A percentile compares a stretch with the other conserved stretches of the same genome.
phyloP scores from a whole-genome alignment of 2,113 vertebrate species.

The Grantiella picta region DNA sequence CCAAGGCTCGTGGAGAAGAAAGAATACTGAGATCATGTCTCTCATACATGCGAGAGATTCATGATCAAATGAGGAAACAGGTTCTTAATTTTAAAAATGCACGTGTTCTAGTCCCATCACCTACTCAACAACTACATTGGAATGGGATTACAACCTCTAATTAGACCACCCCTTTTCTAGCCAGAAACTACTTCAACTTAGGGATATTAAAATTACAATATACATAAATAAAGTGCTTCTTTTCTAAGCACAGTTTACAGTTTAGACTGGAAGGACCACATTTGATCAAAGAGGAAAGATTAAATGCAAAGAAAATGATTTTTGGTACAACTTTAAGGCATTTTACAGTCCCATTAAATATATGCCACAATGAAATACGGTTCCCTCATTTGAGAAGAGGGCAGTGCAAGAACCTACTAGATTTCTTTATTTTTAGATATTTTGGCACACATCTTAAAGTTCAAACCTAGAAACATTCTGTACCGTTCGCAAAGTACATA shows the following conservation, averaged over 20 bases:
- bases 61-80: not conserved
- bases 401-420: not conserved
- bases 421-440: not conserved
- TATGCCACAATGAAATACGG: not conserved
- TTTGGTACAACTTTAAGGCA: not conserved
- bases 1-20: not conserved
- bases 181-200: not conserved
- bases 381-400: not conserved
- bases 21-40: not conserved
- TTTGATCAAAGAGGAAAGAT: not conserved
- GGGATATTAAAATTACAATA: not conserved
- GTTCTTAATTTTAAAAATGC: not conserved
- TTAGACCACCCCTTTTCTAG: not conserved
- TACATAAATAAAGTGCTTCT: not conserved
- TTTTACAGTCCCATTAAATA: not conserved
- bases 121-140: not conserved
- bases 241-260: not conserved
- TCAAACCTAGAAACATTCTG: not conserved
- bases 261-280: not conserved
- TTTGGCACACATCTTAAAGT: not conserved
- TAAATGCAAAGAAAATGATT: not conserved
- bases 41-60: fast-evolving
- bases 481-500: not conserved
- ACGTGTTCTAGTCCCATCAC: fast-evolving
- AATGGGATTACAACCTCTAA: not conserved